Conservation (phyloP, 2,888 invertebrate species). For the Cloeon dipterum region DNA sequence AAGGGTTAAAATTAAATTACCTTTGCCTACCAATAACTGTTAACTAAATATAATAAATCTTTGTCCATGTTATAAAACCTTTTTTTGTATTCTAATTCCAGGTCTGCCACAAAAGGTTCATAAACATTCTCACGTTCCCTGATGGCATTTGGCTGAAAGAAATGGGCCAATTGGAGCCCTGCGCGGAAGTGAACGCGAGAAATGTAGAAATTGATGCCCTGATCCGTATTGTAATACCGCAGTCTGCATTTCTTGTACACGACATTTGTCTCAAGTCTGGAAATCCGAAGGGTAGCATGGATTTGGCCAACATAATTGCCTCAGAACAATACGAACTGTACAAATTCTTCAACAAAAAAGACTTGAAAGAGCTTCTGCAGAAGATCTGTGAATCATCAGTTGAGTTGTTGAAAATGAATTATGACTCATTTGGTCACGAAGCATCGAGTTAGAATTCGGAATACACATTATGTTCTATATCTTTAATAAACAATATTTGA, state of each 20-base stretch:
- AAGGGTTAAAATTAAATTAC: too few relatives aligned
- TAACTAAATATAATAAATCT: too few relatives aligned
- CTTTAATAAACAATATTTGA: too few relatives aligned
- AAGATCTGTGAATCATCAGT: constrained; percentile 61
- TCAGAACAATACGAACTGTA: constrained; percentile 58
- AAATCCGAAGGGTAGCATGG: constrained; percentile 12
- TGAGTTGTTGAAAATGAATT: constrained; percentile 44
- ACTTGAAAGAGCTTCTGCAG: constrained; percentile 48
- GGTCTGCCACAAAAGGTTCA: constrained; percentile 55
- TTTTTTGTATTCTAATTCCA: too few relatives aligned
- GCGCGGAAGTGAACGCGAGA: constrained; percentile 6
- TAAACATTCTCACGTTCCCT: constrained; percentile 71
- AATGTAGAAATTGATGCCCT: constrained; percentile 33
- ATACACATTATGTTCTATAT: too few relatives aligned
- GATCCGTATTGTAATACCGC: constrained; percentile 62
- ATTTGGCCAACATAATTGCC: constrained; percentile 56
- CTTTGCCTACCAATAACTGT: too few relatives aligned
- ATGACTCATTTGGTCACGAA: constrained; percentile 61
- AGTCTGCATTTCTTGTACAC: constrained; percentile 33
- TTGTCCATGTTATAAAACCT: too few relatives aligned
- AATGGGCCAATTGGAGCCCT: constrained; percentile 22
- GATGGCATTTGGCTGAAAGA: constrained; percentile 79
- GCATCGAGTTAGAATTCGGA: too few relatives aligned
- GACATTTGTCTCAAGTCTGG: not conserved
- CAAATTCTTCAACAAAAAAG: constrained; percentile 46